These are phyloP conservation scores for Hypanus sabinus DNA, from an alignment of 2,113 vertebrate species.

Conservation along the genomic window DNA sequence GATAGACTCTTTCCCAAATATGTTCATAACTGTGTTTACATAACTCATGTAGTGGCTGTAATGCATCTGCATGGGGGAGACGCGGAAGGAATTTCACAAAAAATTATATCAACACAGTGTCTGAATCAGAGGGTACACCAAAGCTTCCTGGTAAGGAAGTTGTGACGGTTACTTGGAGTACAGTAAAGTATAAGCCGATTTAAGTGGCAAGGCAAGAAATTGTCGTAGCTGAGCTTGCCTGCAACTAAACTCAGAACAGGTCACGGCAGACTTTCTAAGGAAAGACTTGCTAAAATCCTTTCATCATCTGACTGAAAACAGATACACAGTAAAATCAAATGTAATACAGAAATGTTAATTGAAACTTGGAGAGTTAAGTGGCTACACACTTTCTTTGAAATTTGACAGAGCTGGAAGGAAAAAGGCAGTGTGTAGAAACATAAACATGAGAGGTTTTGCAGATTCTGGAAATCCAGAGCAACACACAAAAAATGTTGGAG, in stretches of 20 bases:
- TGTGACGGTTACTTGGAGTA: background rate
- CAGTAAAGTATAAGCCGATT: background rate
- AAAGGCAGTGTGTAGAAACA: background rate
- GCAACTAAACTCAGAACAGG: background rate
- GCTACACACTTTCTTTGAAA: background rate
- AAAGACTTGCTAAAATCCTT: background rate
- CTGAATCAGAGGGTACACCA: background rate
- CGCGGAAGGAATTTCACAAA: slow-evolving; percentile 21
- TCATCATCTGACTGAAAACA: background rate
- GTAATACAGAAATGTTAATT: background rate
- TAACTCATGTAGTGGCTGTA: slow-evolving; percentile 11
- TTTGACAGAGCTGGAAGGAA: background rate
- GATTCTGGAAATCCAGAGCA: no score
- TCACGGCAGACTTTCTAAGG: background rate
- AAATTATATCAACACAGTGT: background rate
- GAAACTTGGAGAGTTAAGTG: background rate
- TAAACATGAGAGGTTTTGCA: no score
- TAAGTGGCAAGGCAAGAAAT: background rate
- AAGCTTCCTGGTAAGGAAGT: background rate
- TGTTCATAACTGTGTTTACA: slow-evolving; percentile 14
- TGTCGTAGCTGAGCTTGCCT: background rate
- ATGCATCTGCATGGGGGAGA: background rate
- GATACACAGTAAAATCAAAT: background rate
- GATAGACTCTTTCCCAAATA: slow-evolving; percentile 36
- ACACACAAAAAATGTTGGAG: no score